Base-by-base conservation (phyloP, 2,113 vertebrate genomes). In the Myxocyprinus asiaticus region DNA sequence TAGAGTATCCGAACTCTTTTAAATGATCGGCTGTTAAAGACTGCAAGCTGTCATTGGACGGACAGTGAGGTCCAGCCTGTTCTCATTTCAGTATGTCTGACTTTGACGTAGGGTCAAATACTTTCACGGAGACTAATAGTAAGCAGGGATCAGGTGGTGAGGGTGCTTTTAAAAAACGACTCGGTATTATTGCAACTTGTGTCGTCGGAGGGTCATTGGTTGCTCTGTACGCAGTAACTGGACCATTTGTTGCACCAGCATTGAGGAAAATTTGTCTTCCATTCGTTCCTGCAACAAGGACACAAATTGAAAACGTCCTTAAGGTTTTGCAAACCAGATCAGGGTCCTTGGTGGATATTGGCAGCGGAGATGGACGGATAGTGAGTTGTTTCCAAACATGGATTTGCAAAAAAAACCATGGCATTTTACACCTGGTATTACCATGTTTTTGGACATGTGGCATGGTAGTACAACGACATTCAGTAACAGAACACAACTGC, bases 321-420 rank as follows among this genome's bases (percentile, higher is more conserved):
- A 88, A 53, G 44, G 91, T 90, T 88, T 12, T 98, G 47, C 86
- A 73, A 0, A n/a, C 73, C 62, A 88, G 96, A 61, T 91, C 87
- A 0, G 97, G 96, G 42, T 85, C 87, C 0, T 81, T 99, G 6
- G 96, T 95, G 62, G 98, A 99, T 83, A 89, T 99, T 0, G 98
- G 98, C 0, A 99, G 97, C 0, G 98, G 98, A 0, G 98, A 99
- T 67, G 98, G 98, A 4, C 94, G 97, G 7, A 88, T 99, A 82
- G 98, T 99, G 90, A 96, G 98, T 97, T 48, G 22, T 33, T 9
- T 62, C 3, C 22, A n/a, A n/a, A n/a, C n/a, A n/a, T n/a, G n/a
- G n/a, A n/a, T n/a, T n/a, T n/a, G n/a, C n/a, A n/a, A n/a, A n/a
- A n/a, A n/a, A n/a, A n/a, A n/a, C n/a, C n/a, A n/a, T n/a, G n/a